Base-by-base conservation (phyloP, 37 sponge, comb jelly and placozoan genomes). In the Crambe crambe region DNA sequence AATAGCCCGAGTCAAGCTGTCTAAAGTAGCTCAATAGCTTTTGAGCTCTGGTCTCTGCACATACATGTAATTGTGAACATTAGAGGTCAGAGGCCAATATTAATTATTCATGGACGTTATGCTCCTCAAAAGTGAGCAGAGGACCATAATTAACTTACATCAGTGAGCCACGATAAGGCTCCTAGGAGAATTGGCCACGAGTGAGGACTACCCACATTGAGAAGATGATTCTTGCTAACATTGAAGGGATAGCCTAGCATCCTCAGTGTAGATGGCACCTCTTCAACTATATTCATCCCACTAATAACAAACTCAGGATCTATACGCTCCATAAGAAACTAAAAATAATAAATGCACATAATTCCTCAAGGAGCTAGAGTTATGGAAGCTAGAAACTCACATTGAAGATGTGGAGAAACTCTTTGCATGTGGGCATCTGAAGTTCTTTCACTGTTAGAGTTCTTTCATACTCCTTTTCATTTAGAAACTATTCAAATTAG, bases 161-260 rank as follows among this genome's bases (percentile, higher is more conserved):
- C 89, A 36, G 77, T 58, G 4, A 92, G 89, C 89, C 89, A 92
- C 20, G 56, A 51, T 21, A 92, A 63, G 1, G 80, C 85, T 76
- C 89, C 89, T 12, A 92, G 57, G 12, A 92, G 70, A 25, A 92
- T 83, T 34, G 93, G 93, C 89, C 89, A 92, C 42, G 93, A 75
- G 51, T 92, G 93, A 38, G 92, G 92, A 30, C 85, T 92, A 62
- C 89, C 93, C 2, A 92, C 89, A 36, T 85, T 79, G 56, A 83
- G 74, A 65, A 92, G 44, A 60, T 82, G 81, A 47, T 86, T 87
- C 59, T 88, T 87, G 67, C 87, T 80, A 9, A 88, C 74, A 61
- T 80, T 83, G 74, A 84, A 87, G 20, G 93, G 93, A 69, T 92
- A 91, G 82, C 85, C 74, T 2, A 92, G 42, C 12, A 43, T 37